phyloP scores from a whole-genome alignment of 2,888 invertebrate species.

The Nesidiocoris tenuis region DNA sequence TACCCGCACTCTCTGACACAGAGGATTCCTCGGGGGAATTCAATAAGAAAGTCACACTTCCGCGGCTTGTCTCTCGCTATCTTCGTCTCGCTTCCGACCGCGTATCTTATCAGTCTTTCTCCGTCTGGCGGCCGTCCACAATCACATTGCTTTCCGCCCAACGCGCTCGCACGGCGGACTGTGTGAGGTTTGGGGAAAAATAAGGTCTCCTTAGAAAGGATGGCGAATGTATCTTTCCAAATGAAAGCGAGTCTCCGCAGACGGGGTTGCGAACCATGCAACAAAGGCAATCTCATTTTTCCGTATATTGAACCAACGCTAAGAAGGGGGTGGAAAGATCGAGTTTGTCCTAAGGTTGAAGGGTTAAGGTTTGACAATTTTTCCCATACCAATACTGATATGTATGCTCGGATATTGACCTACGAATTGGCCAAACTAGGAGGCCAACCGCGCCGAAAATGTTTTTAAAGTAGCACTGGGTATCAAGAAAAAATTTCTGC shows the following conservation, averaged over 20 bases:
- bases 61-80: background rate
- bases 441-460: no score
- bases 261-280: background rate
- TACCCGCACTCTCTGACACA: background rate
- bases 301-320: no score
- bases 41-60: background rate
- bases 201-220: background rate
- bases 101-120: no score
- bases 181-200: background rate
- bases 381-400: no score
- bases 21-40: background rate
- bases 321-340: no score
- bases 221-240: background rate
- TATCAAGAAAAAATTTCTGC: constrained; percentile 19
- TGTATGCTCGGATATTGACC: no score
- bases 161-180: background rate
- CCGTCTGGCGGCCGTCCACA: background rate
- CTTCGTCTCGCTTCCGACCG: background rate
- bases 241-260: background rate
- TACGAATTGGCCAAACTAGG: no score
- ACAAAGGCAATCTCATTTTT: background rate
- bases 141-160: background rate
- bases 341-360: no score
- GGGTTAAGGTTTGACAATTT: no score
- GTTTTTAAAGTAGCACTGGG: background rate